phyloP scores from a whole-genome alignment of 2,113 vertebrate species.

The Oncorhynchus gorbuscha region DNA sequence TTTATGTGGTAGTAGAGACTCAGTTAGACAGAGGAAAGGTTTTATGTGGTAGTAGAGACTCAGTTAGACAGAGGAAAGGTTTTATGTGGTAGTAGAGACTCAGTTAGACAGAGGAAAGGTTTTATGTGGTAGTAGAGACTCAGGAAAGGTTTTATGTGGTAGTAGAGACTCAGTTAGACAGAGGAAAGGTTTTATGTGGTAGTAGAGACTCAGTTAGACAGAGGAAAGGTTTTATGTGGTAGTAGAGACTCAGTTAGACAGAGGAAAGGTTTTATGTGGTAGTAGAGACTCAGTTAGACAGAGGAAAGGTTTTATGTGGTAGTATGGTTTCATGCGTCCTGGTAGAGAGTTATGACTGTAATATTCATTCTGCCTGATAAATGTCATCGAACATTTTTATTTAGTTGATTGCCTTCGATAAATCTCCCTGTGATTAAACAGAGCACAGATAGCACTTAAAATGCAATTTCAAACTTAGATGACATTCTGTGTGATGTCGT shows the following conservation, averaged over 20 bases:
- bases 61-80: constrained; percentile 55
- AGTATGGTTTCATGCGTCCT: constrained; percentile 72
- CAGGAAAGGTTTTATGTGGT: constrained; percentile 72
- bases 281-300: constrained; percentile 20
- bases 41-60: too few species aligned
- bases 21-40: constrained; percentile 25
- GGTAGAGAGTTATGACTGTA: constrained; percentile 80
- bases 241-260: too few species aligned
- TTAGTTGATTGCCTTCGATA: constrained; percentile 76
- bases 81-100: constrained; percentile 66
- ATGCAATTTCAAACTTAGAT: constrained; percentile 69
- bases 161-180: constrained; percentile 61
- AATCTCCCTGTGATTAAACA: constrained; percentile 71
- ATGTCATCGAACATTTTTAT: constrained; percentile 73
- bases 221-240: constrained; percentile 66
- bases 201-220: constrained; percentile 25
- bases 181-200: too few species aligned
- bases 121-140: constrained; percentile 71
- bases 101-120: constrained; percentile 48
- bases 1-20: constrained; percentile 71
- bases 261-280: too few species aligned
- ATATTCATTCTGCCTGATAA: constrained; percentile 81
- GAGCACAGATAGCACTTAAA: constrained; percentile 70
- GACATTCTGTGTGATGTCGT: constrained; percentile 47
- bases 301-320: constrained; percentile 68